These are phyloP conservation scores for Diadophis punctatus DNA, from an alignment of 2,113 vertebrate species.

Conservation along the genomic window DNA sequence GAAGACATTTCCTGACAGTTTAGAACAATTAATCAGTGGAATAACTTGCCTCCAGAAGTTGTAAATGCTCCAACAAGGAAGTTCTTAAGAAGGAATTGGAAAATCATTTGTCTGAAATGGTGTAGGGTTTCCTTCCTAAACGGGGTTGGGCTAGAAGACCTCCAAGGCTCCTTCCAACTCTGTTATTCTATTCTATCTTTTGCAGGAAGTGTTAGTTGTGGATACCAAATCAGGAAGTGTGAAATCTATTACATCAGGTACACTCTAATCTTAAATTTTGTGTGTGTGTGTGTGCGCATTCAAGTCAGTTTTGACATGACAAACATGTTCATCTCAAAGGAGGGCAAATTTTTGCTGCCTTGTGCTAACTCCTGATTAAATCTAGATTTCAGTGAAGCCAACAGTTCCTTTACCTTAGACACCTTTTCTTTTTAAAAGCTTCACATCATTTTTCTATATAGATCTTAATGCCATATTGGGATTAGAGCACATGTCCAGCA, in stretches of 20 bases:
- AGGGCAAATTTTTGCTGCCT: background rate
- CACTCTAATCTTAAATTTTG: slow-evolving; percentile 18
- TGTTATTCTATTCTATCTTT: background rate
- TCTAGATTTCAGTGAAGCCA: background rate
- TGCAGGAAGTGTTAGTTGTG: slow-evolving; percentile 73
- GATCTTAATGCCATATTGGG: background rate
- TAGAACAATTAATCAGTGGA: no score
- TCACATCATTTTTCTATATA: background rate
- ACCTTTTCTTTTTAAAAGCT: background rate
- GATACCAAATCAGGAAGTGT: slow-evolving; percentile 64
- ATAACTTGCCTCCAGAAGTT: no score
- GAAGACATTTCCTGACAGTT: no score
- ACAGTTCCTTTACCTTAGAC: background rate
- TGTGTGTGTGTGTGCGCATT: background rate
- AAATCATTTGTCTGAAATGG: no score
- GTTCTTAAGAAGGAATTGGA: no score
- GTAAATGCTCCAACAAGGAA: no score
- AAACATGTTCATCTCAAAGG: background rate
- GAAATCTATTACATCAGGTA: slow-evolving; percentile 71
- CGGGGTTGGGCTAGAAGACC: no score
- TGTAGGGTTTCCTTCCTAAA: no score
- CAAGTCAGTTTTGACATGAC: background rate
- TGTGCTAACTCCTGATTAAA: background rate
- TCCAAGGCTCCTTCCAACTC: no score
- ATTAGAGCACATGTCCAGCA: background rate